Base-by-base conservation (phyloP, 2,888 invertebrate genomes). In the Dolichopus griseipennis region DNA sequence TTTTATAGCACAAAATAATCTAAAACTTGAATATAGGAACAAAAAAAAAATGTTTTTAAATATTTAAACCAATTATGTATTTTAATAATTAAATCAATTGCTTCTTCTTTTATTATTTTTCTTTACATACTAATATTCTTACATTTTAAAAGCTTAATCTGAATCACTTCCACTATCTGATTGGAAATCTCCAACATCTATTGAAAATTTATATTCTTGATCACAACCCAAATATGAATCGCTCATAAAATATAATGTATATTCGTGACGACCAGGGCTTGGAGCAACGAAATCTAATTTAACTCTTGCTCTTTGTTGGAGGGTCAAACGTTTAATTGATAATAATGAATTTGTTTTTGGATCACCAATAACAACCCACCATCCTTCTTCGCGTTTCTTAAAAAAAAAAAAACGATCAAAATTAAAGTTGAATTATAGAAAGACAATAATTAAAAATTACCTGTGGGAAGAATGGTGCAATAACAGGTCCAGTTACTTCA, bases 281-380 rank as follows among this genome's bases (percentile, higher is more conserved):
- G 97, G 97, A 37, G 97, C 96, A 52, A 97, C 92, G 82, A 98
- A 99, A 73, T 82, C 82, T 63, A 82, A 72, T 69, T 81, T 88
- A 0, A 90, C 91, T 77, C 91, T 91, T 0, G 97, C 97, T 75
- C 89, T 93, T 77, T 97, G 93, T 71, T 95, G 97, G 18, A 99
- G 85, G 0, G 97, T 95, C 34, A 99, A 86, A 61, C 99, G 87
- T 82, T 99, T 99, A 80, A 99, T 99, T 12, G 97, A 97, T 9
- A 98, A 86, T 64, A 99, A 83, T 0, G 95, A 93, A 84, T 99
- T 99, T 41, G 87, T 86, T 78, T 93, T 93, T 0, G 96, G 93
- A 78, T 98, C 97, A 0, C 99, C 99, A 73, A 99, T 93, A 12
- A 99, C 97, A 61, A 99, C 94, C 99, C 99, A 99, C 93, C 93